phyloP scores from a whole-genome alignment of 2,888 invertebrate genomes.

The Melieria omissa region DNA sequence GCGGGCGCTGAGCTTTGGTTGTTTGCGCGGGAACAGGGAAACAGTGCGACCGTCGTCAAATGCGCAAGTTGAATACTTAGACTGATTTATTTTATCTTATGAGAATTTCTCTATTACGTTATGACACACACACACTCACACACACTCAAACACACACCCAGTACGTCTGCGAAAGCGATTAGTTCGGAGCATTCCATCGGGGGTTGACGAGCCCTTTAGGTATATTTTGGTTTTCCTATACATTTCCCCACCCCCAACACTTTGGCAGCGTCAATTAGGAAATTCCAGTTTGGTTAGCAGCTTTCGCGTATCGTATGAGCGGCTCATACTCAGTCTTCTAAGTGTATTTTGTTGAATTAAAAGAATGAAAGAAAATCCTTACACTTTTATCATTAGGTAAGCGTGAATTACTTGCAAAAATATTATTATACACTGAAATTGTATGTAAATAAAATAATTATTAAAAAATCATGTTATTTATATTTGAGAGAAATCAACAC shows the following conservation, averaged over 20 bases:
- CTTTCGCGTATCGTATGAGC: background rate
- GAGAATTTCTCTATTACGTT: background rate
- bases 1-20: too few relatives aligned
- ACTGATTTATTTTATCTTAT: slow-evolving; percentile 26
- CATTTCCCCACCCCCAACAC: background rate
- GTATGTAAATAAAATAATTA: slow-evolving; percentile 28
- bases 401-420: slow-evolving; percentile 17
- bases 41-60: background rate
- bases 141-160: background rate
- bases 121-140: background rate
- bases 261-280: slow-evolving; percentile 23
- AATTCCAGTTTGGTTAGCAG: background rate
- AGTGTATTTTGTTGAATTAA: background rate
- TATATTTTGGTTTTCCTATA: too few relatives aligned
- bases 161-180: too few relatives aligned
- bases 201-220: background rate
- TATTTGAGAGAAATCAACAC: slow-evolving; percentile 10
- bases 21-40: background rate
- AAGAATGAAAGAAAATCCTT: slow-evolving; percentile 14
- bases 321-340: slow-evolving; percentile 7
- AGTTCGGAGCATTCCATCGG: background rate
- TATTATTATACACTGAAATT: slow-evolving; percentile 10
- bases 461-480: slow-evolving; percentile 33
- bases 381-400: slow-evolving; percentile 28
- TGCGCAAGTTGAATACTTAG: slow-evolving; percentile 25